Base-by-base conservation (phyloP, 1,140 invertebrate species). In the Onthophagus taurus region DNA sequence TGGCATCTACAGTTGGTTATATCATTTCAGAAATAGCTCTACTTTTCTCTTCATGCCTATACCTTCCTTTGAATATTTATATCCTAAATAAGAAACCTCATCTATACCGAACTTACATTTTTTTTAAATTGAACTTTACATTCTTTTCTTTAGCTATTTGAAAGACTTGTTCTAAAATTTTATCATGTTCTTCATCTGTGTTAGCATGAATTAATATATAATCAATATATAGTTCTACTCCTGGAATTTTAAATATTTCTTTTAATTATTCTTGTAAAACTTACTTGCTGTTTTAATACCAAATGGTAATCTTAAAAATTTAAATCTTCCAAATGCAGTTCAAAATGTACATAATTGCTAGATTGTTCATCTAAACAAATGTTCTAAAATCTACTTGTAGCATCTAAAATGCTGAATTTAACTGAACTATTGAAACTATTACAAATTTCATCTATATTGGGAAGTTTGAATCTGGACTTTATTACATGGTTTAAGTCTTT, bases 1-100 rank as follows among this genome's bases (percentile, higher is more conserved):
- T 65, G 61, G 7, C 55, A 52, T 26, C 55, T 39, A 26, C 18
- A 45, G 21, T 42, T n/a, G 60, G 59, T 21, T 6, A 13, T 23
- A 48, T 29, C 45, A 66, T 53, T 20, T 66, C 51, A 38, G 44
- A 21, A 11, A 71, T 61, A 29, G 63, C 63, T 12, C 44, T 47
- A 1, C 63, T 48, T 49, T 66, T 68, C 4, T 59, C 52, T 13
- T 53, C 1, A 47, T 3, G 0, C 24, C 6, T 21, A 63, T 54
- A 26, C 57, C 61, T 13, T 54, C 11, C 20, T 45, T 41, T 9
- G 34, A 30, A 33, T 64, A 49, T 21, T 42, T 33, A 39, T 60
- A 49, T 9, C 61, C 61, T 14, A 66, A 35, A 45, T 54, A 66
- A 33, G 49, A 56, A 4, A 65, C 52, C 38, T 53, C 33, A 12